Conservation (phyloP, 2,888 invertebrate genomes). For the Lottia scabra region DNA sequence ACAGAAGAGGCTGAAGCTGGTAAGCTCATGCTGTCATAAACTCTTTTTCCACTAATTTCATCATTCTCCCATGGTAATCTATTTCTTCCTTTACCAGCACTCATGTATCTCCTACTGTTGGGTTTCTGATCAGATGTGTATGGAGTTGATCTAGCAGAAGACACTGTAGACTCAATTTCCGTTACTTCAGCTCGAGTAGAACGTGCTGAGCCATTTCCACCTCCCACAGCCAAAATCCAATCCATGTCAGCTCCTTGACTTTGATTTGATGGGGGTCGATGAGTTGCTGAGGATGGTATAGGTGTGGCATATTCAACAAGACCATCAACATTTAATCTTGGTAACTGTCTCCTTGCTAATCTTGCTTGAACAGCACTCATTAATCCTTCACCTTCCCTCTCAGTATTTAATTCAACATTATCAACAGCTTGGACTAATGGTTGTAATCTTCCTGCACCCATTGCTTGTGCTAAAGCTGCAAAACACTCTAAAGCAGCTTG, state of each 20-base stretch:
- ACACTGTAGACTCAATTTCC: constrained; percentile 59
- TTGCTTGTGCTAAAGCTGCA: constrained; percentile 82
- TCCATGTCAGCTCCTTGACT: constrained; percentile 77
- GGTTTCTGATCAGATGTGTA: constrained; percentile 39
- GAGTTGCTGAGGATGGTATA: constrained; percentile 71
- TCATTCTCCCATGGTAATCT: constrained; percentile 67
- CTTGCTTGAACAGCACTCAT: constrained; percentile 81
- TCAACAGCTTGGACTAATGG: constrained; percentile 73
- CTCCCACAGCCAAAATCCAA: constrained; percentile 76
- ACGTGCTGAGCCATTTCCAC: constrained; percentile 53
- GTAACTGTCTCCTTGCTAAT: constrained; percentile 80
- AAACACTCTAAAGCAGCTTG: constrained; percentile 85
- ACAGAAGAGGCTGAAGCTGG: constrained; percentile 37
- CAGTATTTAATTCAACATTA: constrained; percentile 67
- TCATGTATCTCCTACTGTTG: constrained; percentile 57
- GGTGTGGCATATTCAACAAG: constrained; percentile 81
- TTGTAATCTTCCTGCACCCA: constrained; percentile 74
- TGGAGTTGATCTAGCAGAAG: constrained; percentile 51
- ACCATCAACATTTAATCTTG: constrained; percentile 78
- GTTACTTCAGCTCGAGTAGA: constrained; percentile 54
- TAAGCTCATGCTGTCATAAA: constrained; percentile 28
- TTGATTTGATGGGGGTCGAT: constrained; percentile 48
- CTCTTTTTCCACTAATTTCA: constrained; percentile 35
- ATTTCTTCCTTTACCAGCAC: constrained; percentile 62
- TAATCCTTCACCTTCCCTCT: constrained; percentile 68